Conservation (phyloP, 2,797 vertebrate genomes). For the Pipistrellus nathusii region DNA sequence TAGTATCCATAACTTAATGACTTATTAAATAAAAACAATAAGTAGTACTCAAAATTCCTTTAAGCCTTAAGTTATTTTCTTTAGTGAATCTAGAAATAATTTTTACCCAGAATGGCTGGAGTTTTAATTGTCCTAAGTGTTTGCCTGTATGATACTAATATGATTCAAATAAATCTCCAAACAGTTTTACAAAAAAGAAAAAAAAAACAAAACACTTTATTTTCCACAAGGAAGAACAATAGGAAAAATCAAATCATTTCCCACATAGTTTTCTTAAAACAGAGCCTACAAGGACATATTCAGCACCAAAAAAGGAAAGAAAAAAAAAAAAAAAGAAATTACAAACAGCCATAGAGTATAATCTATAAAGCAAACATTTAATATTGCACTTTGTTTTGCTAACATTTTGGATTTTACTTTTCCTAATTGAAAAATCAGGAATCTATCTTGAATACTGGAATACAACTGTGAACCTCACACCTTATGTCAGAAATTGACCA, state of each 20-base stretch:
- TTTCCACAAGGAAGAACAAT: conserved; percentile 95
- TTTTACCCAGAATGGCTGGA: not conserved
- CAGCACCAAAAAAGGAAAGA: conserved; percentile 91
- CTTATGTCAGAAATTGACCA: conserved; percentile 91
- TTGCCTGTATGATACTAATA: not conserved
- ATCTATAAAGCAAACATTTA: conserved; percentile 94
- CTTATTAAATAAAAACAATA: not conserved
- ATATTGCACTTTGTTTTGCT: conserved; percentile 99
- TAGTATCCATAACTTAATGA: not conserved
- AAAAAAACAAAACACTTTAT: conserved; percentile 89
- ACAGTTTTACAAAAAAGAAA: conserved; percentile 81
- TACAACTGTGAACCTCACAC: conserved; percentile 87
- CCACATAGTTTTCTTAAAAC: conserved; percentile 93
- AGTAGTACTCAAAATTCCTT: conserved; percentile 31
- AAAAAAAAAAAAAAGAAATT: conserved; percentile 86
- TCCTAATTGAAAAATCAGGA: conserved; percentile 90
- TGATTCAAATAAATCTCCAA: conserved; percentile 72
- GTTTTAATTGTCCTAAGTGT: conserved; percentile 33
- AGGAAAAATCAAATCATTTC: conserved; percentile 94
- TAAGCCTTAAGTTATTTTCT: conserved; percentile 27
- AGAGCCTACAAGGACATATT: conserved; percentile 95
- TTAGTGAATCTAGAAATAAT: not conserved
- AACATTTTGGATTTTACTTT: conserved; percentile 93
- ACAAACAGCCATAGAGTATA: conserved; percentile 94
- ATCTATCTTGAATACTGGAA: conserved; percentile 94